phyloP scores from a whole-genome alignment of 1,140 invertebrate species.

The Phthorimaea operculella region DNA sequence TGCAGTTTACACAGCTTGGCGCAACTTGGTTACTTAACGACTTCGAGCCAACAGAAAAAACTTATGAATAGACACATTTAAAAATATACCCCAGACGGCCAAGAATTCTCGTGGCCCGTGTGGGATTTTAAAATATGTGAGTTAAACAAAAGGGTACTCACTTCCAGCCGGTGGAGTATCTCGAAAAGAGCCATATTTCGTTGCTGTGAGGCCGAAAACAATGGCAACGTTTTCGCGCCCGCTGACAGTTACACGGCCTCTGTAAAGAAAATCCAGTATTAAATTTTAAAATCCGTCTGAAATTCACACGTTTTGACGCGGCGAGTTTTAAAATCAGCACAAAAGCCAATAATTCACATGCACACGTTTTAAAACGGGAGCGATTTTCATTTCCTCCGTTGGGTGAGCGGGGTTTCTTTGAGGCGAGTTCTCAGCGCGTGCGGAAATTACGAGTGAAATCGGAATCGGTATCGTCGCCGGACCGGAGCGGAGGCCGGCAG shows the following conservation, averaged over 20 bases:
- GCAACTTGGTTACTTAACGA: constrained; percentile 16
- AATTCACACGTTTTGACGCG: constrained; percentile 3
- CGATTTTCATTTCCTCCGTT: constrained; percentile 40
- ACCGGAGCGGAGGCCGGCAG: constrained; percentile 15
- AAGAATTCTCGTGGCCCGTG: constrained; percentile 24
- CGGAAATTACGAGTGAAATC: constrained; percentile 54
- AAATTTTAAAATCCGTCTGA: constrained; percentile 10
- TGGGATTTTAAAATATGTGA: constrained; percentile 23
- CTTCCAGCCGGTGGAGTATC: constrained; percentile 99
- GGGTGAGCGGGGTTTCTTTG: constrained; percentile 27
- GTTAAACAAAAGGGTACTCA: constrained; percentile 46
- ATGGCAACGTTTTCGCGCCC: constrained; percentile 87
- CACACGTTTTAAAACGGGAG: constrained; percentile 40
- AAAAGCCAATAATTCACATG: constrained; percentile 15
- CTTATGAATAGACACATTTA: constrained; percentile 11
- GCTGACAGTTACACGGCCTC: constrained; percentile 88
- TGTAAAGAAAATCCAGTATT: constrained; percentile 51
- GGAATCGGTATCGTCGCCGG: constrained; percentile 23
- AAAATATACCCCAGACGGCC: constrained; percentile 6
- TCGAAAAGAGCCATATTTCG: constrained; percentile 97
- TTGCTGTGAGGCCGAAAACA: constrained; percentile 91
- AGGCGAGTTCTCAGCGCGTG: constrained; percentile 26
- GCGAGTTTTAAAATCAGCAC: constrained; percentile 8
- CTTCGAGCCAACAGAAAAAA: constrained; percentile 21
- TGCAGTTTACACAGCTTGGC: constrained; percentile 36